phyloP scores from a whole-genome alignment of 2,888 invertebrate genomes.

The Eurytoma adleriae region DNA sequence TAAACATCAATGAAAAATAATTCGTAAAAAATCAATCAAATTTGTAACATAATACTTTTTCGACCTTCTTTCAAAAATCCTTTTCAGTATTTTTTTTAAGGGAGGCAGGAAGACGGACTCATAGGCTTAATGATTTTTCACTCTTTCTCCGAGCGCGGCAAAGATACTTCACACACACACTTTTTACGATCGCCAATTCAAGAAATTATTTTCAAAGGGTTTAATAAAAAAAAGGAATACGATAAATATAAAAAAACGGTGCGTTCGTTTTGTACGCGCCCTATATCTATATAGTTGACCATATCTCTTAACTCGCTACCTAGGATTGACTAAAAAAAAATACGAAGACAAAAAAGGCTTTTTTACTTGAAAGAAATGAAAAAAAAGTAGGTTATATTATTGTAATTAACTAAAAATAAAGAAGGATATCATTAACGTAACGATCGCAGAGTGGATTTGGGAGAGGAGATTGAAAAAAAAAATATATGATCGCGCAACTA shows the following conservation, averaged over 20 bases:
- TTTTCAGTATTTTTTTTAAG: too few species aligned
- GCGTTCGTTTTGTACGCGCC: conserved; percentile 35
- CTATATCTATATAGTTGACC: conserved; percentile 59
- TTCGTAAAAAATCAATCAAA: too few species aligned
- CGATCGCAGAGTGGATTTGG: conserved; percentile 14
- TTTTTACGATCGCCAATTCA: conserved; percentile 29
- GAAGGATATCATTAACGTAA: conserved; percentile 44
- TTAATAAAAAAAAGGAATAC: neutral
- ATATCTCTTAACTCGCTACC: conserved; percentile 70
- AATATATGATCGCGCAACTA: conserved; percentile 12
- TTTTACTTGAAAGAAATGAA: conserved; percentile 66
- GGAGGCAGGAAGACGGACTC: neutral
- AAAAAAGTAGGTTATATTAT: conserved; percentile 47
- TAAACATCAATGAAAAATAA: too few species aligned
- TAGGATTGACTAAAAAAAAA: conserved; percentile 60
- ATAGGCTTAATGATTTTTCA: conserved; percentile 26
- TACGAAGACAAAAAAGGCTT: conserved; percentile 60
- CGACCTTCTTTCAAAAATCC: too few species aligned
- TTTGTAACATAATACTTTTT: too few species aligned
- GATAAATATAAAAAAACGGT: neutral
- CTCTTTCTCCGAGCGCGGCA: conserved; percentile 1
- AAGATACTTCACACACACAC: conserved; percentile 1
- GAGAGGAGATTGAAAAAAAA: neutral
- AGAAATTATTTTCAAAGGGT: conserved; percentile 20
- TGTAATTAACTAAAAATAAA: conserved; percentile 28